Percentiles rank a stretch among this genome's conserved stretches.
Evolutionary conservation across 2,113 vertebrate genomes (phyloP).

Genomic region (Hippocampus zosterae): DNA sequence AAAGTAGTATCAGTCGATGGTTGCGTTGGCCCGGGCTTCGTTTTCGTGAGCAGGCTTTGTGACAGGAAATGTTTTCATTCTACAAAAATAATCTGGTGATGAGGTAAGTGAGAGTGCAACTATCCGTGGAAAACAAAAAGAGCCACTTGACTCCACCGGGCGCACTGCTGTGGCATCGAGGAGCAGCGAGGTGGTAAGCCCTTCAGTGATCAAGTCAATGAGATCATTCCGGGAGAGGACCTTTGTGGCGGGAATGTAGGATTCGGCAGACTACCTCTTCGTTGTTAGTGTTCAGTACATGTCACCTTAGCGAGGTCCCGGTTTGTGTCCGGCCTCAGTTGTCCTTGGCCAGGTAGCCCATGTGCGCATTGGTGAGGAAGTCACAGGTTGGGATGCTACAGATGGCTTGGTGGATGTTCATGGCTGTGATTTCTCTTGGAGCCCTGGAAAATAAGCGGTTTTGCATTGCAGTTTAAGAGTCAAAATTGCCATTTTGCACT

Average conservation of each 20-base stretch:
- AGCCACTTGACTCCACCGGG: constrained; percentile 6
- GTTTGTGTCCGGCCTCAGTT: constrained; percentile 33
- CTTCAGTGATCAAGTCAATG: constrained; percentile 32
- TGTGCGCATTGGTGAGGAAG: constrained; percentile 91
- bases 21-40: constrained; percentile 15
- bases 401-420: constrained; percentile 93
- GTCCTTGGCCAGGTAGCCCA: constrained; percentile 80
- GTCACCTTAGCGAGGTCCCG: background rate
- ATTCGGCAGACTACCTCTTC: constrained; percentile 8
- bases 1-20: background rate
- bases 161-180: constrained; percentile 27
- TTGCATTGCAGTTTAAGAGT: no score
- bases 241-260: constrained; percentile 6
- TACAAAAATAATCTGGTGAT: constrained; percentile 29
- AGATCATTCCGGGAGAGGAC: constrained; percentile 28
- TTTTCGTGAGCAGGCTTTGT: constrained; percentile 19
- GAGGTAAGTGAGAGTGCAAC: constrained; percentile 31
- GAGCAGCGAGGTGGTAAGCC: constrained; percentile 32
- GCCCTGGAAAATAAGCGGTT: constrained; percentile 63
- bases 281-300: background rate
- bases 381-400: constrained; percentile 88
- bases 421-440: constrained; percentile 89
- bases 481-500: no score
- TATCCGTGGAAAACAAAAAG: constrained; percentile 20
- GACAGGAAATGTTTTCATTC: constrained; percentile 29